Evolutionary conservation across 2,113 vertebrate species (phyloP), one percentile per base, ranked within the genome.

Genomic region (Azemiops feae): DNA sequence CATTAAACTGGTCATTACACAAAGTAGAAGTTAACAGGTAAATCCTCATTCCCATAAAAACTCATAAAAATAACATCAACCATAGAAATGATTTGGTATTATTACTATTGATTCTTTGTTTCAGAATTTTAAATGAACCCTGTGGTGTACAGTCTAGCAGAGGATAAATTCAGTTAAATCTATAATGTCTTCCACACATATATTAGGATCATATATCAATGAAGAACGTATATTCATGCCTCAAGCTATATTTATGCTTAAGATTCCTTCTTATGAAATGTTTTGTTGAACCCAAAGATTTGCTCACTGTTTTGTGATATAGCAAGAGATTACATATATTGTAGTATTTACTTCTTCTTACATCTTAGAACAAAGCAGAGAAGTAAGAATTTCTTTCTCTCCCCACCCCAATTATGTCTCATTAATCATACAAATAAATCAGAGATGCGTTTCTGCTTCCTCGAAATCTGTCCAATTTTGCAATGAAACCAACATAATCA

Each of bases 401-500:
- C 27, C 47, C 14, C 7, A 20, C 7, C 12, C 5, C 12, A 43
- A 8, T 81, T 85, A 91, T 85, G 22, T 55, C 4, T 89, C 22
- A 57, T 55, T 23, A 58, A 89, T 39, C 54, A 89, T 69, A 30
- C 11, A 69, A 20, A 90, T 64, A 11, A 23, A 47, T 69, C 25
- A 30, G 16, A 58, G 5, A n/a, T 94, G 93, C 87, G 92, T 95
- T 93, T 96, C 50, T 86, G 10, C 85, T 86, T 47, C 27, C 93
- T 94, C 92, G 22, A 81, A 43, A 81, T 39, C 16, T 39, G 5
- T 81, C 18, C 34, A 81, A 43, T 43, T 81, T 90, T 96, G 95
- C 91, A 92, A 86, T 92, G 16, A 0, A 2, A 94, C 94, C 95
- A 96, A 69, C 4, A 10, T 95, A 95, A 91, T 92, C 90, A 95